Conservation (phyloP, 2,888 invertebrate species). For the Apamea sordens region DNA sequence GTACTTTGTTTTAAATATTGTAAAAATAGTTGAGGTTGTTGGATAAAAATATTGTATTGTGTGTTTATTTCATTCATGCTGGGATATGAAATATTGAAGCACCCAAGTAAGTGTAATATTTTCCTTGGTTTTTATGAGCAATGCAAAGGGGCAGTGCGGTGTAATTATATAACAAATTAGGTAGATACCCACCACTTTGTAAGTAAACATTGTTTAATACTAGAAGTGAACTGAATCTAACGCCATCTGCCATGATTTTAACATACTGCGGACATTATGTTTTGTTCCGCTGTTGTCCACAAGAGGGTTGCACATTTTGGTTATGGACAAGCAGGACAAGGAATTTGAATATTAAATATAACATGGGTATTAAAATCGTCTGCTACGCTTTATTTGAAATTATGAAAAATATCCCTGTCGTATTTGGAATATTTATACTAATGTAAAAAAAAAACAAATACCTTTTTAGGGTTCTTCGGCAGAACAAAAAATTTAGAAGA, state of each 20-base stretch:
- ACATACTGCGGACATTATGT: background rate
- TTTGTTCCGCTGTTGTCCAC: background rate
- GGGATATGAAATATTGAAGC: background rate
- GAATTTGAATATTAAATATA: background rate
- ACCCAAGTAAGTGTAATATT: background rate
- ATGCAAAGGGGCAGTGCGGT: background rate
- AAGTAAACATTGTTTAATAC: no score
- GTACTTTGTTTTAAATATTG: background rate
- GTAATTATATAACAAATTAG: background rate
- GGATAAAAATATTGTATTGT: background rate
- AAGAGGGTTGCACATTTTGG: conserved; percentile 8
- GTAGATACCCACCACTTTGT: no score
- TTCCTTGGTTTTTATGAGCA: background rate
- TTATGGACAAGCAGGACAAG: rapidly evolving
- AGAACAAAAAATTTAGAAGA: background rate
- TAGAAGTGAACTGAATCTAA: background rate
- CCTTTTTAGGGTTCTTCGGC: background rate
- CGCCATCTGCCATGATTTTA: conserved; percentile 25
- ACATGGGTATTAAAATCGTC: background rate
- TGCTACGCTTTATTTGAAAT: background rate
- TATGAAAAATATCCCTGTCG: background rate
- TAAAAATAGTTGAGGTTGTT: background rate
- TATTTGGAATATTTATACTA: background rate
- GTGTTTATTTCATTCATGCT: background rate
- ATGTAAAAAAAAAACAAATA: background rate